Evolutionary conservation across 1,140 invertebrate species (phyloP), one percentile per base, ranked within the genome.

Genomic region (Conus ventricosus): DNA sequence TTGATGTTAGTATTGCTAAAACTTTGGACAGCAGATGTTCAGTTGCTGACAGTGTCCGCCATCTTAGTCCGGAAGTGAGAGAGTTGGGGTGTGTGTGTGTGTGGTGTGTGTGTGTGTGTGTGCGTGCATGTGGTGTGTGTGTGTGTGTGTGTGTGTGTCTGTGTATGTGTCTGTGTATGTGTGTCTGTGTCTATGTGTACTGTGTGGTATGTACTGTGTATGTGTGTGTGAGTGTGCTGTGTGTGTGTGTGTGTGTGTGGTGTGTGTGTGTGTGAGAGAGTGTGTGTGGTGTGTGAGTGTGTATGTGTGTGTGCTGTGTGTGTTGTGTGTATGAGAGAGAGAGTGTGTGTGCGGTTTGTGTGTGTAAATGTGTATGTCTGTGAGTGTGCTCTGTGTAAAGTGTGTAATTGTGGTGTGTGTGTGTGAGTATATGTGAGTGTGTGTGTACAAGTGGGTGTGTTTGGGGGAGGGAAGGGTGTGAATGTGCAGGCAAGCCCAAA

Each of bases 161-260:
- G 51, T 57, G 23, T 57, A 53, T 83, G 39, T 55, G 81, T 57
- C 1, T 55, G 5, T 57, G 13, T 51, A 6, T 55, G 15, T 87
- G 27, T 39, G 23, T 75, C 11, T 51, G 85, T 67, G 27, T 51
- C 17, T 54, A 17, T 57, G 54, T 55, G 51, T n/a, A 4, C n/a
- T 57, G 81, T 83, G 39, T 55, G 81, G 39, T 55, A 53, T 57
- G 25, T 55, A 0, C 39, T 57, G 13, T 51, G 78, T 20, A 1
- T 75, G 67, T 75, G 67, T 75, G 67, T 75, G 67, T 7, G 67
- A 10, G 67, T 71, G 67, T 71, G n/a, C n/a, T n/a, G n/a, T n/a
- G n/a, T 17, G 17, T 71, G 67, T 71, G 67, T 75, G 67, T 75
- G 67, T 75, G 67, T 75, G 67, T 75, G 67, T 75, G 39, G 67